Base-by-base conservation (phyloP, 2,797 vertebrate genomes). In the Darevskia mixta region DNA sequence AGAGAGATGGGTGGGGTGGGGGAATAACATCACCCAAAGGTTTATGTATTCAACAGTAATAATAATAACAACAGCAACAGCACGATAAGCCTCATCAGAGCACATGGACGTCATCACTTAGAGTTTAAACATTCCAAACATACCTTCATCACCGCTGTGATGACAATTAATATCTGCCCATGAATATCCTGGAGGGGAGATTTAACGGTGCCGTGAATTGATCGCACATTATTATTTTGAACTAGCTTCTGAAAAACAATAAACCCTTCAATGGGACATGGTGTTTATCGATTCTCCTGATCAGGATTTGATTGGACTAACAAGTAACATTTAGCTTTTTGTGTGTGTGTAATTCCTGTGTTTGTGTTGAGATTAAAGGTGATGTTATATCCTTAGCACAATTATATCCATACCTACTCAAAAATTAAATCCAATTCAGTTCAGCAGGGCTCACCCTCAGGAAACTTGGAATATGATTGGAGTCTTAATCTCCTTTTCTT, bases 1-100 rank as follows among this genome's bases (percentile, higher is more conserved):
- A 84, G 35, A 84, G 20, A 79, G 32, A 55, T 4, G 49, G 49
- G 49, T 55, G 49, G 49, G 13, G 49, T 55, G 17, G 88, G 78
- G 89, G 71, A 93, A 89, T 86, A 69, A 83, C 91, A 87, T 71
- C 83, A 92, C 86, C 45, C 10, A 15, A 78, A 90, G 86, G 88
- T 78, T 87, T 49, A 43, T 86, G 79, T 49, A 76, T 75, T 79
- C 87, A 45, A 79, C 93, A 92, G 55, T 85, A 55, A 15, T 55
- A 55, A 55, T 15, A 55, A 55, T 3, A 45, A 45, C 0, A 45
- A 55, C 67, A 92, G 89, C 84, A 88, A 94, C 81, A 49, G 89
- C 35, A 80, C 41, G 64, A 0, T 64, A 79, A 1, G 75, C 15
- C 49, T 91, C 91, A 89, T 79, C 87, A 88, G 86, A 85, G 6